Conservation (phyloP, 92 coral and sea anemone species). For the Parazoanthus atlanticus region DNA sequence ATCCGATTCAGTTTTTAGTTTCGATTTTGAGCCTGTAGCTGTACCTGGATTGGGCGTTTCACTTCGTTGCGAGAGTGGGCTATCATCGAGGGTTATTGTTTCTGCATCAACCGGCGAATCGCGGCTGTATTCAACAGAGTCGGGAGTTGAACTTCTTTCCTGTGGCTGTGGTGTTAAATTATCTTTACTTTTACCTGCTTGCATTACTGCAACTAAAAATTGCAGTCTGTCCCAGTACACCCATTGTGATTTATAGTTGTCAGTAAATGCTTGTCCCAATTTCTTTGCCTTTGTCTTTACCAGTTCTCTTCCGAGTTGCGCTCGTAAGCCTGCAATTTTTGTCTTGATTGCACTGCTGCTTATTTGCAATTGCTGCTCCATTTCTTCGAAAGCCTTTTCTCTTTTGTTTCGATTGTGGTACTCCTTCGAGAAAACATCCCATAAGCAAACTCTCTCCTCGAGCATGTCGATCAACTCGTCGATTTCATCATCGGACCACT, state of each 20-base stretch:
- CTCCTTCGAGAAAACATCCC: conserved; percentile 40
- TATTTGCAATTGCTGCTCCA: conserved; percentile 24
- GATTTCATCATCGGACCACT: conserved; percentile 35
- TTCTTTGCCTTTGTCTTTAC: neutral
- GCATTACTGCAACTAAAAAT: conserved; percentile 47
- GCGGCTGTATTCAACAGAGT: neutral
- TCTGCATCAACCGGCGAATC: neutral
- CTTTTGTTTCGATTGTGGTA: conserved; percentile 27
- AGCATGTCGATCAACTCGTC: conserved; percentile 26
- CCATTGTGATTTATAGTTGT: conserved; percentile 40
- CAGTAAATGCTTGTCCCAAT: neutral
- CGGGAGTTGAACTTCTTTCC: conserved; percentile 18
- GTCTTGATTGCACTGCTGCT: conserved; percentile 23
- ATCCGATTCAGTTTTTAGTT: neutral
- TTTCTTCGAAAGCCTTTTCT: conserved; percentile 32
- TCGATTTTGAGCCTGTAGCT: neutral
- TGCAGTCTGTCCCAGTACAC: conserved; percentile 54
- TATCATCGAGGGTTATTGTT: neutral
- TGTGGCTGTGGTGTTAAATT: conserved; percentile 6
- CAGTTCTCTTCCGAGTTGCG: neutral
- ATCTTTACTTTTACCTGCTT: conserved; percentile 57
- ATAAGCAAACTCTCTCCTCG: conserved; percentile 35
- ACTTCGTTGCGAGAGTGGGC: neutral
- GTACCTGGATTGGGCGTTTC: neutral
- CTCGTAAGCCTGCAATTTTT: neutral